Evolutionary conservation across 92 coral and sea anemone species (phyloP), one percentile per base, ranked within the genome.

Genomic region (Isaurus tuberculatus): DNA sequence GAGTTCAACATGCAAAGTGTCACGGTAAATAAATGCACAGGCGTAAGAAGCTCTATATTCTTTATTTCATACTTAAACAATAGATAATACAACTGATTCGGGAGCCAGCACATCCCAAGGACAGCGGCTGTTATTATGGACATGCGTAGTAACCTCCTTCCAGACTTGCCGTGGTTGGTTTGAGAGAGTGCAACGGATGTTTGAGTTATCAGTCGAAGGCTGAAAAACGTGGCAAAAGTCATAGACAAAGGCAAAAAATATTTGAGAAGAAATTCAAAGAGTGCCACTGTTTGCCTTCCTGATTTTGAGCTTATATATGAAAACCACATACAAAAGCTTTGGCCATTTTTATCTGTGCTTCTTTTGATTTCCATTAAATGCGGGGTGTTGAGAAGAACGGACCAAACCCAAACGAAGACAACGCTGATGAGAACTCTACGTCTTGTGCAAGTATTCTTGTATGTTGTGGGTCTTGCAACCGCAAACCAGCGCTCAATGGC

Each of bases 401-500:
- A 91, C 29, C 90, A 40, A 5, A 58, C 10, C 98, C 98, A 95
- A 29, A 95, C 87, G 19, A 86, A 20, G 11, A 65, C 79, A 29
- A 90, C 97, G 44, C 91, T 84, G 14, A 85, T 40, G 34, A 84
- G 82, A 36, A 91, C 88, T n/a, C 92, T 88, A 36, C 71, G 74
- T 30, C 80, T 88, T n/a, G 97, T 84, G 60, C 91, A 86, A 9
- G 73, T 78, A 46, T 77, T 81, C 36, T 91, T 95, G 81, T 95
- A 95, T 70, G 88, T 90, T 79, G 89, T 87, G 1, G 98, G 97
- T 3, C 93, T 87, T 34, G 90, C 89, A 16, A 95, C 97, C 2
- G 98, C 98, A 34, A 94, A 48, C 98, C 98, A 95, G 32, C 98
- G 73, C 51, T 95, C 98, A 2, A 93, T 80, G 14, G 98, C 92